Conservation (phyloP, 2,797 vertebrate species). For the Mastacembelus armatus region DNA sequence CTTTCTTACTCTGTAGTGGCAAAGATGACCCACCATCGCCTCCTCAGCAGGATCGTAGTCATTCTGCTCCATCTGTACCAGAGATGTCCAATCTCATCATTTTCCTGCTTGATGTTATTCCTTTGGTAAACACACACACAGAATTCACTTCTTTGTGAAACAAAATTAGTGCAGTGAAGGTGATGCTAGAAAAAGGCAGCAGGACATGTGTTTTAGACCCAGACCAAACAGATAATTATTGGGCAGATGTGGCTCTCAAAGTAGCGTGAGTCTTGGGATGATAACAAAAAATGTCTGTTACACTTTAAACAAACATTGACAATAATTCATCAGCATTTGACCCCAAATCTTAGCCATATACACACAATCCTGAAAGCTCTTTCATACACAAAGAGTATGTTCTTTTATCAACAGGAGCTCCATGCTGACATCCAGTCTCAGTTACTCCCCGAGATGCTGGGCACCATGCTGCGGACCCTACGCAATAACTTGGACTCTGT, state of each 20-base stretch:
- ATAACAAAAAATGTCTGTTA: no score
- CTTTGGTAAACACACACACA: constrained; percentile 86
- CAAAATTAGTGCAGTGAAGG: background rate
- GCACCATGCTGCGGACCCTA: constrained; percentile 88
- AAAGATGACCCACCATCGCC: constrained; percentile 54
- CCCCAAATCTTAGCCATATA: background rate
- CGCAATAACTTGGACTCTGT: constrained; percentile 82
- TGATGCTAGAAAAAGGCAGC: background rate
- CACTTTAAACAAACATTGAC: constrained; percentile 11
- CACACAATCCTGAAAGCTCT: background rate
- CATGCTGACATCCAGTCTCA: constrained; percentile 95
- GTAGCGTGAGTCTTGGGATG: no score
- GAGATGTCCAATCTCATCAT: constrained; percentile 92
- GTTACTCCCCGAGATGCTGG: constrained; percentile 94
- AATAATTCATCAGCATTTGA: background rate
- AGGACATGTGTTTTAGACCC: background rate
- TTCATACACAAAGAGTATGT: background rate
- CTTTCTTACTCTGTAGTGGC: constrained; percentile 51
- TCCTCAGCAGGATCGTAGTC: constrained; percentile 65
- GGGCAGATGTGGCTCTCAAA: no score
- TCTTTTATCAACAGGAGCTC: constrained; percentile 86
- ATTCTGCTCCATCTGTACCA: constrained; percentile 81
- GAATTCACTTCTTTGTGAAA: background rate
- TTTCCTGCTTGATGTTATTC: constrained; percentile 95
- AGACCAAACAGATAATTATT: background rate